phyloP scores from a whole-genome alignment of 2,113 vertebrate genomes.

The Lophura nycthemera region DNA sequence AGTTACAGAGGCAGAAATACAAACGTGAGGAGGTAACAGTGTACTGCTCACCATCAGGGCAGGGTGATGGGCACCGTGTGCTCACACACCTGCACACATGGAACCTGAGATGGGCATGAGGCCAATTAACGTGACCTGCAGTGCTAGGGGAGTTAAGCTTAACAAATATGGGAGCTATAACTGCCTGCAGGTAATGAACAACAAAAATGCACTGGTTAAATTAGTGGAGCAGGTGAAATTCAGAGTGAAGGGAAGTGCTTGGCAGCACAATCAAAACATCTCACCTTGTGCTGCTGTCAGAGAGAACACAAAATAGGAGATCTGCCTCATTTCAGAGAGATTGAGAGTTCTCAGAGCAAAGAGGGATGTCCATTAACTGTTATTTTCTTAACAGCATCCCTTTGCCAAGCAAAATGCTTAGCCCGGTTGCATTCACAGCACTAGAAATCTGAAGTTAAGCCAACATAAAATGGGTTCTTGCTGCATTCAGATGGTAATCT shows the following conservation, averaged over 20 bases:
- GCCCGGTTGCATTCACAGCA: slow-evolving; percentile 21
- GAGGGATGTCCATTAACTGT: slow-evolving; percentile 58
- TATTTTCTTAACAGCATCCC: slow-evolving; percentile 62
- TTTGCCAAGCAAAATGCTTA: slow-evolving; percentile 56
- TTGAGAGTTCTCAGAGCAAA: slow-evolving; percentile 44
- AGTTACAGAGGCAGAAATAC: neutral
- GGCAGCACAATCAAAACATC: slow-evolving; percentile 29
- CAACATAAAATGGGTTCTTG: slow-evolving; percentile 41
- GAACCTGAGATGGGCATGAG: neutral
- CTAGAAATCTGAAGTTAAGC: slow-evolving; percentile 55
- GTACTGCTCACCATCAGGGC: accelerated
- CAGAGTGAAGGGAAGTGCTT: neutral
- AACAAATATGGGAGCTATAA: neutral
- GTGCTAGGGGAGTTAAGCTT: neutral
- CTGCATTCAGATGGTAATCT: slow-evolving; percentile 32
- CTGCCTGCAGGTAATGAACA: neutral
- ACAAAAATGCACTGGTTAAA: neutral
- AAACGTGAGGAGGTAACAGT: neutral
- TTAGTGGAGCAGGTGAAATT: neutral
- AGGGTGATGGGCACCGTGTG: accelerated
- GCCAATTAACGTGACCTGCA: neutral
- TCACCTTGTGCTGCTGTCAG: slow-evolving; percentile 4
- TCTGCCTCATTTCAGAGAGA: slow-evolving; percentile 22
- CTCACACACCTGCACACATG: neutral
- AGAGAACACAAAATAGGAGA: slow-evolving; percentile 23